Conservation (phyloP, 2,888 invertebrate species). For the Pteria penguin region DNA sequence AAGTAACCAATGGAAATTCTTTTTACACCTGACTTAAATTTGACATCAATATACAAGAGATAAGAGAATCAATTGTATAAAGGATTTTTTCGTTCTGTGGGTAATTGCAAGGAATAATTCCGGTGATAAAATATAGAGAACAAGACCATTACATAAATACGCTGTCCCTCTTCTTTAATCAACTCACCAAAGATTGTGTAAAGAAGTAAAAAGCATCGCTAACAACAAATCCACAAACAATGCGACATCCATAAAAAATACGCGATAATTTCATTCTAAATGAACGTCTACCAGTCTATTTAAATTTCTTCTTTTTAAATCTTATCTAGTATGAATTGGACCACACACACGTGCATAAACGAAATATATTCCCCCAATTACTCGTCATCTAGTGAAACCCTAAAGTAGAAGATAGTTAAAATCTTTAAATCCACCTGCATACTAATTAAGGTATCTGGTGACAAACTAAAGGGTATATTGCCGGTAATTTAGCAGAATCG, state of each 20-base stretch:
- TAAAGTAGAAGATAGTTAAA: conserved; percentile 9
- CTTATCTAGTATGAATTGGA: conserved; percentile 15
- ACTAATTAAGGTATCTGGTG: conserved; percentile 33
- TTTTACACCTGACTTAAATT: background rate
- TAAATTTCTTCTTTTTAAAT: conserved; percentile 23
- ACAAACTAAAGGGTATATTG: conserved; percentile 28
- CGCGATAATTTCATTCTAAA: too few species aligned
- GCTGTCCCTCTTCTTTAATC: too few species aligned
- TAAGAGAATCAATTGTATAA: too few species aligned
- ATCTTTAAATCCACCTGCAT: conserved; percentile 25
- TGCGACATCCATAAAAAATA: too few species aligned
- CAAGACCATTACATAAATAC: too few species aligned
- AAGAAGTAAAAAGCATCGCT: too few species aligned
- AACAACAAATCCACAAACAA: background rate
- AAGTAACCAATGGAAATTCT: background rate
- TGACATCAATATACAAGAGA: background rate
- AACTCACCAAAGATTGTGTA: too few species aligned
- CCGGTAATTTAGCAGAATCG: conserved; percentile 28
- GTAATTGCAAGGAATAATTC: too few species aligned
- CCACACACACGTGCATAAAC: conserved; percentile 34
- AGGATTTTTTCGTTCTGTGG: too few species aligned
- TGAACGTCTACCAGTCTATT: background rate
- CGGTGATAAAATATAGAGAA: too few species aligned
- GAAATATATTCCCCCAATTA: background rate
- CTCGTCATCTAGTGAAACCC: conserved; percentile 20